phyloP scores from a whole-genome alignment of 2,888 invertebrate species.

The Drosophila multiciliata region DNA sequence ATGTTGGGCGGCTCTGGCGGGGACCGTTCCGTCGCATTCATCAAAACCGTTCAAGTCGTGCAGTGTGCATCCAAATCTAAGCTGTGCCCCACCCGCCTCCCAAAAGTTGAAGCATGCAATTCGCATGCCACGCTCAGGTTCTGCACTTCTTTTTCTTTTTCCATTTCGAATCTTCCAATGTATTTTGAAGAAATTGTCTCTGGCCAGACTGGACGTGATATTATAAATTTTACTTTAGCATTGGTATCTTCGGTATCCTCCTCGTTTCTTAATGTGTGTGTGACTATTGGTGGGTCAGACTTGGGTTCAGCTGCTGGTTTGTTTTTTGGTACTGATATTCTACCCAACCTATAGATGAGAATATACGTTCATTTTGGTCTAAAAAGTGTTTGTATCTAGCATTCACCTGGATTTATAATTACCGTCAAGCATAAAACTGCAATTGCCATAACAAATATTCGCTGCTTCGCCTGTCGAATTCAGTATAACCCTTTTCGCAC shows the following conservation, averaged over 20 bases:
- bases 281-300: slow-evolving; percentile 32
- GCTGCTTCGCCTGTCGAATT: neutral
- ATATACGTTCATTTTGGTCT: slow-evolving; percentile 32
- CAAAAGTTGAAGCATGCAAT: slow-evolving; percentile 46
- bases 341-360: slow-evolving; percentile 10
- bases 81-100: slow-evolving; percentile 65
- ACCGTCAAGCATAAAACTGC: neutral
- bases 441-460: neutral
- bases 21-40: slow-evolving; percentile 65
- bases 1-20: slow-evolving; percentile 23
- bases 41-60: slow-evolving; percentile 76
- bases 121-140: slow-evolving; percentile 56
- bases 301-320: slow-evolving; percentile 31
- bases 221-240: slow-evolving; percentile 62
- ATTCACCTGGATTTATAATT: slow-evolving; percentile 9
- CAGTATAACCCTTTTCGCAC: neutral
- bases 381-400: neutral
- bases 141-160: slow-evolving; percentile 29
- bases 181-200: slow-evolving; percentile 35
- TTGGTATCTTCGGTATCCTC: slow-evolving; percentile 3
- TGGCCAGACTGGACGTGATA: slow-evolving; percentile 48
- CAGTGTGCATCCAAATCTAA: slow-evolving; percentile 58
- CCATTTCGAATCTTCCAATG: slow-evolving; percentile 31
- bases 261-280: slow-evolving; percentile 5
- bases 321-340: neutral